Base-by-base conservation (phyloP, 2,888 invertebrate species). In the Electrophaes corylata region DNA sequence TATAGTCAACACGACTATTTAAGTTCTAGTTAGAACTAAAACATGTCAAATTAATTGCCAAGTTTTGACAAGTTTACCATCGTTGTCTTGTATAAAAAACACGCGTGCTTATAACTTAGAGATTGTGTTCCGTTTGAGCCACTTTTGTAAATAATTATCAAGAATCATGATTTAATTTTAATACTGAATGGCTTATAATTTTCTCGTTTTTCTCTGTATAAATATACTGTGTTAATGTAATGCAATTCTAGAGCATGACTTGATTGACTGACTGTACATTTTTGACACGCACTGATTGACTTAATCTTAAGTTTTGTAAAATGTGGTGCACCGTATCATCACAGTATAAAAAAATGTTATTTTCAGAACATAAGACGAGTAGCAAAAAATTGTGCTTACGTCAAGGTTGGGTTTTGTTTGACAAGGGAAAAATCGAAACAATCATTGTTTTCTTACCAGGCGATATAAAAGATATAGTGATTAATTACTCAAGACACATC, bases 231-330 rank as follows among this genome's bases (percentile, higher is more conserved):
- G 57, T 49, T 56, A 65, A 62, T 58, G 12, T n/a, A 35, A 60
- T 62, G 29, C 65, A 61, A 66, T 64, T 19, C 59, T 58, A 61
- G 53, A 70, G 75, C 76, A 75, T 74, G 75, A 75, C 73, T 64
- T 57, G 68, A 71, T 66, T 67, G 71, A 78, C 74, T 71, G 64
- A 64, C 66, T 62, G 43, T 48, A 41, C 12, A 41, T 43, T 51
- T 55, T 51, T 55, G 70, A 73, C 69, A 65, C 59, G 67, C 71
- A 72, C 69, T 50, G 48, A 66, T 58, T 51, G 51, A 68, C 59
- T 53, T n/a, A 23, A 43, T 26, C 43, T 6, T 16, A 8, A 10
- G 23, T 43, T 43, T 43, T 23, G 8, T 43, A 10, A 23, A 3
- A 16, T 10, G 8, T 8, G 1, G 37, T 16, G 16, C 33, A n/a